Conservation (phyloP, 2,113 vertebrate species). For the Lampris incognitus region DNA sequence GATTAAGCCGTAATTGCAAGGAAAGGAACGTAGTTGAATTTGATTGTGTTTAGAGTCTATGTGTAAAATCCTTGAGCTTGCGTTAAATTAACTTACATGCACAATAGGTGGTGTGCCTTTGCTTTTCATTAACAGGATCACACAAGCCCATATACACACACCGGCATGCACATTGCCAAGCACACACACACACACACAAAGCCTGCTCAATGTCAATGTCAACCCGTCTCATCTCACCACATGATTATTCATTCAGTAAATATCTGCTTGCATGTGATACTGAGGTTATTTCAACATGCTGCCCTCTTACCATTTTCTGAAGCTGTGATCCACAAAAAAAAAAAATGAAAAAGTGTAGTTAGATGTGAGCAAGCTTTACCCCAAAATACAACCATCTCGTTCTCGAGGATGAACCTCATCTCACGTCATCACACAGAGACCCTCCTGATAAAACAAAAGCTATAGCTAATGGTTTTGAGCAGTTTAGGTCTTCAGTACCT, state of each 20-base stretch:
- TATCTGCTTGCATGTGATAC: neutral
- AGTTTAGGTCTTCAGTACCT: too few species aligned
- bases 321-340: neutral
- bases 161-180: neutral
- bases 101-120: neutral
- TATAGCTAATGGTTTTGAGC: too few species aligned
- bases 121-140: too few species aligned
- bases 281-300: neutral
- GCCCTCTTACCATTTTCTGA: conserved; percentile 15
- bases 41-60: conserved; percentile 1
- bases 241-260: neutral
- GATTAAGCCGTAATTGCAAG: conserved; percentile 25
- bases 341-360: neutral
- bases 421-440: too few species aligned
- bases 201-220: neutral
- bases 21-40: neutral
- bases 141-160: neutral
- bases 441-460: too few species aligned
- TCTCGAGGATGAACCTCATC: too few species aligned
- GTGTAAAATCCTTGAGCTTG: neutral
- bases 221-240: neutral
- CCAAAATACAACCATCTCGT: too few species aligned
- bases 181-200: neutral
- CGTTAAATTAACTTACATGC: neutral
- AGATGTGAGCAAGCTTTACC: too few species aligned